These are phyloP conservation scores for Eleginops maclovinus DNA, from an alignment of 2,113 vertebrate genomes.

Conservation along the genomic window DNA sequence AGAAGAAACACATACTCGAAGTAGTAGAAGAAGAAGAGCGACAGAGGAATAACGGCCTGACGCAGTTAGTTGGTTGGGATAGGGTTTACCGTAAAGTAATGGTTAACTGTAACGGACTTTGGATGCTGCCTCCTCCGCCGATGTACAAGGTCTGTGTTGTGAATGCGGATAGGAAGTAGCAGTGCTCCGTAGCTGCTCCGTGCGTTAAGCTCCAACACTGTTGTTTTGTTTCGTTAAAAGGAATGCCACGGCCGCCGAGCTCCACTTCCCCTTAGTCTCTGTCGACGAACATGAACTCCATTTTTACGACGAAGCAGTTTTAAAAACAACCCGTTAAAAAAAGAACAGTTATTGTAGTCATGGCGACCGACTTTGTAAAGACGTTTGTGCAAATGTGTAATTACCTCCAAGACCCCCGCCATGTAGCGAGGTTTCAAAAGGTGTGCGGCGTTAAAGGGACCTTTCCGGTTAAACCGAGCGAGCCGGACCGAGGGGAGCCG, in stretches of 20 bases:
- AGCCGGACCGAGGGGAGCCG: conserved; percentile 47
- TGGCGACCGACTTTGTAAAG: conserved; percentile 68
- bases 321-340: neutral
- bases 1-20: neutral
- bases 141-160: conserved; percentile 22
- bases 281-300: conserved; percentile 42
- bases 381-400: conserved; percentile 76
- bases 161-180: neutral
- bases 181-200: neutral
- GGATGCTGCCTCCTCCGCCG: conserved; percentile 41
- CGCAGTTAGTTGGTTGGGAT: conserved; percentile 42
- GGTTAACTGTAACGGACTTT: conserved; percentile 72
- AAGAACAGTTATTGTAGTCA: neutral
- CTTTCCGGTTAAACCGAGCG: conserved; percentile 52
- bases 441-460: conserved; percentile 91
- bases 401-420: conserved; percentile 89
- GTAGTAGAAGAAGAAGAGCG: neutral
- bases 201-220: neutral
- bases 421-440: conserved; percentile 92
- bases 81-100: conserved; percentile 25
- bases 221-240: neutral
- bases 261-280: conserved; percentile 10
- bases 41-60: conserved; percentile 29
- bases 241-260: conserved; percentile 20
- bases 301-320: neutral